phyloP scores from a whole-genome alignment of 1,140 invertebrate genomes.

The Rhynchophorus ferrugineus region DNA sequence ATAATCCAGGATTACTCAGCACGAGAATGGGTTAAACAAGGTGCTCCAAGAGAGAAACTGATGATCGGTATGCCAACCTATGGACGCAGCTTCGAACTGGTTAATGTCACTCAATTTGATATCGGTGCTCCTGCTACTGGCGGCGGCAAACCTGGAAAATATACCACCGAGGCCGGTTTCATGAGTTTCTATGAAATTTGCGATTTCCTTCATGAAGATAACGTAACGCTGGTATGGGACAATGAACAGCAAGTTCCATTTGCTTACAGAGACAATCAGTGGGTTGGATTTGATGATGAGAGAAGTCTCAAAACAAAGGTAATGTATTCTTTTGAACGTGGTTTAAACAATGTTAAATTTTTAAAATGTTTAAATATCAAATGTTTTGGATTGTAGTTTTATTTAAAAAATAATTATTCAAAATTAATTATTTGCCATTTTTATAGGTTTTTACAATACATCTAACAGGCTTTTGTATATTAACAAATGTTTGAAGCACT shows the following conservation, averaged over 20 bases:
- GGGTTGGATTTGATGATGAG: conserved; percentile 95
- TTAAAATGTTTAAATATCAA: too few relatives aligned
- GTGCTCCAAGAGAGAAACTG: conserved; percentile 90
- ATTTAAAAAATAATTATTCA: too few relatives aligned
- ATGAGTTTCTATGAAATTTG: conserved; percentile 95
- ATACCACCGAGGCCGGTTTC: conserved; percentile 82
- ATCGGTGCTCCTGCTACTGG: conserved; percentile 85
- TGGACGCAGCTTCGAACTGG: conserved; percentile 89
- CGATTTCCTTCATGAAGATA: conserved; percentile 81
- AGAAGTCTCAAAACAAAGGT: conserved; percentile 89
- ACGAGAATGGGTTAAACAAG: conserved; percentile 87
- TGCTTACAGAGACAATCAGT: conserved; percentile 83
- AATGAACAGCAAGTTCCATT: conserved; percentile 94
- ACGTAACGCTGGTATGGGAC: conserved; percentile 92
- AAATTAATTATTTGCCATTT: too few relatives aligned
- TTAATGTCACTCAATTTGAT: conserved; percentile 79
- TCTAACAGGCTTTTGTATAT: too few relatives aligned
- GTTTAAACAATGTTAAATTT: not conserved
- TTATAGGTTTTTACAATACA: too few relatives aligned
- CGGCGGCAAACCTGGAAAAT: conserved; percentile 76
- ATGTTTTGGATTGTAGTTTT: too few relatives aligned
- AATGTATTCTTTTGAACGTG: conserved; percentile 14
- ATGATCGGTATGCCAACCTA: conserved; percentile 94
- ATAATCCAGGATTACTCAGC: conserved; percentile 91
- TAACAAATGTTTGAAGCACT: too few relatives aligned